Evolutionary conservation across 2,113 vertebrate species (phyloP).

Genomic region (Bubo scandiacus): DNA sequence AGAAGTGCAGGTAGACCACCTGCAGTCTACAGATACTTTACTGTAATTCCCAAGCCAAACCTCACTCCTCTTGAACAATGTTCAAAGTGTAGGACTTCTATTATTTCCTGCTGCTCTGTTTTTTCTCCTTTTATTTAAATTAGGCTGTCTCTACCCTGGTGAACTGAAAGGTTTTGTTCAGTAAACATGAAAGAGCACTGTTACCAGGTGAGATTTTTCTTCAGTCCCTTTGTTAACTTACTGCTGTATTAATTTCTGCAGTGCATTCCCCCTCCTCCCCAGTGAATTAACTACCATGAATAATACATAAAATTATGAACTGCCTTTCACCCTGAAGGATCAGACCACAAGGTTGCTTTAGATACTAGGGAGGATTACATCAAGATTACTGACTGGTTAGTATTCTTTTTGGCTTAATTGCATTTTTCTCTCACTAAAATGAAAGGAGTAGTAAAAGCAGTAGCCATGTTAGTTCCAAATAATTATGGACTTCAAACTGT

Average conservation of each 20-base stretch:
- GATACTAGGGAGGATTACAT: background rate
- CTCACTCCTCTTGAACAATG: background rate
- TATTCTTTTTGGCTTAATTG: background rate
- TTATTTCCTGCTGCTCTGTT: background rate
- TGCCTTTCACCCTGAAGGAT: slow-evolving; percentile 2
- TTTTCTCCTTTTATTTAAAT: background rate
- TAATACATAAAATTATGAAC: slow-evolving; percentile 4
- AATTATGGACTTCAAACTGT: background rate
- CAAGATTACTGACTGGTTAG: background rate
- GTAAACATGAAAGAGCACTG: background rate
- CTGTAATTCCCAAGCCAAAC: background rate
- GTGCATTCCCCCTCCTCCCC: background rate
- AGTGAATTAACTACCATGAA: background rate
- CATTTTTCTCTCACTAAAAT: background rate
- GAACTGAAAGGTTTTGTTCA: background rate
- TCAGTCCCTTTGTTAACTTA: background rate
- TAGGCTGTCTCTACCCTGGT: background rate
- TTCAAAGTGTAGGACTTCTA: background rate
- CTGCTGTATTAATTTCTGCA: background rate
- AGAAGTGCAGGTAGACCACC: background rate
- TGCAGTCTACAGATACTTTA: background rate
- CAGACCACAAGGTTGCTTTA: background rate
- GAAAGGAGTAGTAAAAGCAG: background rate
- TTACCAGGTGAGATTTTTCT: background rate
- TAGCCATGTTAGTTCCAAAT: background rate